phyloP scores from a whole-genome alignment of 2,113 vertebrate genomes.

The Aegithalos caudatus region DNA sequence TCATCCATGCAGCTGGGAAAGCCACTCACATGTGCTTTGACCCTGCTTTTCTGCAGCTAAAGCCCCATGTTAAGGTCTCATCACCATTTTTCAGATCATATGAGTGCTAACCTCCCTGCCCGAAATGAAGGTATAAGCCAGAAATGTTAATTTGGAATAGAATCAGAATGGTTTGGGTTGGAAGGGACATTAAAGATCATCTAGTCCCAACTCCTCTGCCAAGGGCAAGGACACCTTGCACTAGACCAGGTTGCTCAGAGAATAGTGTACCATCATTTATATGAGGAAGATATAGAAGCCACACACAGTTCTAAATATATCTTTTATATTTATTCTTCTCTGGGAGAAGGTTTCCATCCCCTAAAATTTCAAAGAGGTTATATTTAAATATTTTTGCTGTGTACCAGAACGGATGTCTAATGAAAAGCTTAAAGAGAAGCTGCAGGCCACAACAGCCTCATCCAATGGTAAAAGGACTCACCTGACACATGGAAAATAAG shows the following conservation, averaged over 20 bases:
- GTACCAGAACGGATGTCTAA: background rate
- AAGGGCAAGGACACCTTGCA: background rate
- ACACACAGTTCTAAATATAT: background rate
- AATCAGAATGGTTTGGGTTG: background rate
- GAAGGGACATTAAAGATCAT: background rate
- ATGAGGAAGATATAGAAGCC: background rate
- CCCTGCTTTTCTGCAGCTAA: background rate
- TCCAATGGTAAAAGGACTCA: background rate
- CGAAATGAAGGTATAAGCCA: background rate
- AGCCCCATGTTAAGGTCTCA: background rate
- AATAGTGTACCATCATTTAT: background rate
- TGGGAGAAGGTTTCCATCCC: background rate
- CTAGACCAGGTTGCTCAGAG: background rate
- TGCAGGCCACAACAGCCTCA: background rate
- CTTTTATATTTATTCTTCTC: background rate
- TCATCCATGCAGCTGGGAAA: background rate
- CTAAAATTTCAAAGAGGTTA: background rate
- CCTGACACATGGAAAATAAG: conserved; percentile 5
- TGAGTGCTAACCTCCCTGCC: background rate
- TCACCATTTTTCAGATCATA: background rate
- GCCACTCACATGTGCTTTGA: background rate
- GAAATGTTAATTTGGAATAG: background rate
- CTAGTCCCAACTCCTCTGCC: background rate
- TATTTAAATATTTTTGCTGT: background rate
- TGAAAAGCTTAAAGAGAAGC: conserved; percentile 16